These are phyloP conservation scores for Xenentodon cancila DNA, from an alignment of 2,797 vertebrate species.

Conservation along the genomic window DNA sequence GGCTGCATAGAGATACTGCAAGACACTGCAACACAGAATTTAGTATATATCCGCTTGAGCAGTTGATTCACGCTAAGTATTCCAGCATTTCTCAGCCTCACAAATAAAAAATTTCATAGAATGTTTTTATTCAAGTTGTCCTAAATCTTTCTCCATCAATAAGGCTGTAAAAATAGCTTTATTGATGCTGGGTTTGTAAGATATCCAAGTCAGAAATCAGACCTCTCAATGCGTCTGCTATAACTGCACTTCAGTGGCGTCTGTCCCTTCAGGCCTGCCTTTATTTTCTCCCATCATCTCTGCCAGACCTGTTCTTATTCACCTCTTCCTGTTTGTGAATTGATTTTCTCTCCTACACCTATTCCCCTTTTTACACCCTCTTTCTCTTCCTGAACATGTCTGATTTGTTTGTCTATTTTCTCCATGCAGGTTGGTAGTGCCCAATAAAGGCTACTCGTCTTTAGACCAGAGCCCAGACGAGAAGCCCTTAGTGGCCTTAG, in stretches of 20 bases:
- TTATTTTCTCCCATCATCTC: slow-evolving; percentile 33
- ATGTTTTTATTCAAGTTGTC: background rate
- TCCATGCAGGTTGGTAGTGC: slow-evolving; percentile 90
- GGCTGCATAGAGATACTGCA: background rate
- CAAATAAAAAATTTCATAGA: background rate
- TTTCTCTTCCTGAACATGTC: background rate
- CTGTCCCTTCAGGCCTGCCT: slow-evolving; percentile 20
- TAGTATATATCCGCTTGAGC: background rate
- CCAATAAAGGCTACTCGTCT: slow-evolving; percentile 98
- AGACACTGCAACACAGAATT: background rate
- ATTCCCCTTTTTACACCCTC: slow-evolving; percentile 8
- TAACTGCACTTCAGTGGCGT: slow-evolving; percentile 24
- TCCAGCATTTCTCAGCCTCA: background rate
- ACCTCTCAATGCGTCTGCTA: slow-evolving; percentile 28
- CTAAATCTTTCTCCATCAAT: slow-evolving; percentile 4
- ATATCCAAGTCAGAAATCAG: slow-evolving; percentile 25
- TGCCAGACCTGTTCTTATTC: slow-evolving; percentile 24
- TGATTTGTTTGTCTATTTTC: slow-evolving; percentile 5
- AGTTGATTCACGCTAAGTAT: background rate
- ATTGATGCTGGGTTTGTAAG: slow-evolving; percentile 44
- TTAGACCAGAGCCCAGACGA: slow-evolving; percentile 98
- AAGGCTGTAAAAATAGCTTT: slow-evolving; percentile 9
- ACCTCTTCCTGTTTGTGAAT: slow-evolving; percentile 31
- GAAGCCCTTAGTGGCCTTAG: slow-evolving; percentile 96
- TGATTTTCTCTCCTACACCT: slow-evolving; percentile 1